A percentile compares a stretch with the other conserved stretches of the same genome.
Evolutionary conservation across 2,888 invertebrate genomes (phyloP).

Genomic region (Lampropteryx suffumata): DNA sequence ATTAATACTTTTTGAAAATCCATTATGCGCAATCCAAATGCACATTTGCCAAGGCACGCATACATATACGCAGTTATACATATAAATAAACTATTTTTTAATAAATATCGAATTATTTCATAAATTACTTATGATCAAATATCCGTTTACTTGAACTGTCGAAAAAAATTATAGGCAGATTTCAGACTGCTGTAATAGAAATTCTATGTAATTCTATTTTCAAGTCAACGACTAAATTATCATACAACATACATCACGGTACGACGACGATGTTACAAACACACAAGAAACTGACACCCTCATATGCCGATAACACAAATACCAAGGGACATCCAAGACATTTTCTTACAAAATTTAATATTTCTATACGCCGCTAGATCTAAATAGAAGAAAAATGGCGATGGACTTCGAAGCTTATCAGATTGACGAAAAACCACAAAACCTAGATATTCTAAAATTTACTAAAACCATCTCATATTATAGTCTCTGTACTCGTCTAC

Average conservation of each 20-base stretch:
- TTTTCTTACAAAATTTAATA: not conserved
- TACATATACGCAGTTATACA: too few relatives aligned
- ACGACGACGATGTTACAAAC: slow-evolving; percentile 16
- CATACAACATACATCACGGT: slow-evolving; percentile 7
- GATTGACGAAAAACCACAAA: not conserved
- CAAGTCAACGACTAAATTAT: not conserved
- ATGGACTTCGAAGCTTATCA: slow-evolving; percentile 5
- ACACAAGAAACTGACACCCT: slow-evolving; percentile 57
- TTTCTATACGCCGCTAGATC: not conserved
- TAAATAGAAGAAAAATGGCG: slow-evolving; percentile 5
- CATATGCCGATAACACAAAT: slow-evolving; percentile 46
- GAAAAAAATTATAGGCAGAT: not conserved
- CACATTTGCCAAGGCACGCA: too few relatives aligned
- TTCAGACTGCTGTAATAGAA: too few relatives aligned
- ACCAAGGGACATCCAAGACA: not conserved
- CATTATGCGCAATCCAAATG: too few relatives aligned
- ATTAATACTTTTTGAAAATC: too few relatives aligned
- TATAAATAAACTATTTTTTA: not conserved
- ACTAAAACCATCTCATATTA: slow-evolving; percentile 5
- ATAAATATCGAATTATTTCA: slow-evolving; percentile 13
- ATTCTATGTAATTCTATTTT: not conserved
- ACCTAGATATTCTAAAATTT: not conserved
- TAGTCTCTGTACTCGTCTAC: not conserved
- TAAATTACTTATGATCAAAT: slow-evolving; percentile 9
- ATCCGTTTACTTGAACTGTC: slow-evolving; percentile 40